Evolutionary conservation across 2,113 vertebrate genomes (phyloP), one percentile per base, ranked within the genome.

Genomic region (Pycnonotus jocosus): DNA sequence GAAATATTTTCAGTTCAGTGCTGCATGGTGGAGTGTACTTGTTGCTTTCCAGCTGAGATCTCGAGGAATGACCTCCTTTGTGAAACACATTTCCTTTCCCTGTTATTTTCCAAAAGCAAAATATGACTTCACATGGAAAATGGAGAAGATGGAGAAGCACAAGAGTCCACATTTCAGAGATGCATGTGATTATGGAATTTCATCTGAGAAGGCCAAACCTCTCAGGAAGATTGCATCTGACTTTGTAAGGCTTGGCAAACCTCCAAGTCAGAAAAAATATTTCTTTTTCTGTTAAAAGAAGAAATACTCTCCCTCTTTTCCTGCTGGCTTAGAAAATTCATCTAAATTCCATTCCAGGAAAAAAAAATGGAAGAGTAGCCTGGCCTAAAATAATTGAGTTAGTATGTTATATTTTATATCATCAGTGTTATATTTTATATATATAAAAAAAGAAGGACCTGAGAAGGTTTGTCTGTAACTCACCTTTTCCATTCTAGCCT

Each of bases 401-500:
- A 54, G 28, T 44, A 9, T n/a, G 37, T 47, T 94, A 47, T 83
- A 90, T 88, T 88, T 92, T 82, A 73, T 83, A 82, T 51, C 10
- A 23, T 51, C 10, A 23, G 9, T 65, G 28, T 65, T 92, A 54
- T 50, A 86, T 73, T 88, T 91, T 61, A 57, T 81, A 82, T 30
- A 2, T 22, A 88, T n/a, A 72, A 88, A 77, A 79, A 86, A 90
- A 30, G 30, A 73, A 73, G 22, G 42, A 86, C 68, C 47, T 71
- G 48, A 56, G 62, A 86, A 88, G 31, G 31, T 84, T 88, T 93
- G 35, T 79, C 44, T 51, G 50, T 82, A 80, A 85, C 58, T 94
- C 73, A 53, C 62, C 47, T 87, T 77, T 87, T 95, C 74, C 38
- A 57, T 95, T 92, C 88, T 35, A 92, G 78, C 87, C 51, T 90